These are phyloP conservation scores for Pyralis farinalis DNA, from an alignment of 2,888 invertebrate species.

Conservation along the genomic window DNA sequence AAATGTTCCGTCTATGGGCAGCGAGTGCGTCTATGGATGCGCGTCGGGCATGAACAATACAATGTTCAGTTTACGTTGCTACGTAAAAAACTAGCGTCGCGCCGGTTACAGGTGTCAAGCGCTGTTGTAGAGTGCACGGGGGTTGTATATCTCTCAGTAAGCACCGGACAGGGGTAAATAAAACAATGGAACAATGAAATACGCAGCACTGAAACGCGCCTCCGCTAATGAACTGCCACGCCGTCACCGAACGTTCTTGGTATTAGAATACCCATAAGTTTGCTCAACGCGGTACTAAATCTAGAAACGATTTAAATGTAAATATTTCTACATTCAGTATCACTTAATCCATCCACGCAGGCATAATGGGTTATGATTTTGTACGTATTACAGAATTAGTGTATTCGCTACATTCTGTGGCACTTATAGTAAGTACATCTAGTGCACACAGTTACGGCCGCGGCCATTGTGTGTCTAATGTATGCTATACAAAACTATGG, in stretches of 20 bases:
- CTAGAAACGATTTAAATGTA: slow-evolving; percentile 1
- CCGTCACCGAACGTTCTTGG: slow-evolving; percentile 36
- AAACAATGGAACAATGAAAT: slow-evolving; percentile 65
- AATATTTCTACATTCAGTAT: no score
- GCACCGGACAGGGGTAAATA: slow-evolving; percentile 47
- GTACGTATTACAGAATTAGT: not conserved
- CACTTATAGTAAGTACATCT: slow-evolving; percentile 13
- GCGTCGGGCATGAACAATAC: slow-evolving; percentile 17
- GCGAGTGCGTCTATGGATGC: slow-evolving; percentile 24
- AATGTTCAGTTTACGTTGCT: slow-evolving; percentile 17
- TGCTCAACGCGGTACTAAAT: slow-evolving; percentile 8
- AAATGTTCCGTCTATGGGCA: slow-evolving; percentile 56
- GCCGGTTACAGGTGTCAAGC: slow-evolving; percentile 40
- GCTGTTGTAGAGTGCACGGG: slow-evolving; percentile 21
- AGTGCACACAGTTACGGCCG: slow-evolving; percentile 11
- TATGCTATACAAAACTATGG: not conserved
- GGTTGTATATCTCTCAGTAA: slow-evolving; percentile 52
- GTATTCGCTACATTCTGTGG: slow-evolving; percentile 11
- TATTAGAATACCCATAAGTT: slow-evolving; percentile 34
- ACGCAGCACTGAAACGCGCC: slow-evolving; percentile 50
- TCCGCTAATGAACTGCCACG: slow-evolving; percentile 52
- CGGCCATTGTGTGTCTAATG: not conserved
- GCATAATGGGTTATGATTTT: not conserved
- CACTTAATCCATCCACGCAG: no score
- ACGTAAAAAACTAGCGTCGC: slow-evolving; percentile 28